Evolutionary conservation across 2,888 invertebrate genomes (phyloP), one percentile per base, ranked within the genome.

Genomic region (Caenorhabditis becei): DNA sequence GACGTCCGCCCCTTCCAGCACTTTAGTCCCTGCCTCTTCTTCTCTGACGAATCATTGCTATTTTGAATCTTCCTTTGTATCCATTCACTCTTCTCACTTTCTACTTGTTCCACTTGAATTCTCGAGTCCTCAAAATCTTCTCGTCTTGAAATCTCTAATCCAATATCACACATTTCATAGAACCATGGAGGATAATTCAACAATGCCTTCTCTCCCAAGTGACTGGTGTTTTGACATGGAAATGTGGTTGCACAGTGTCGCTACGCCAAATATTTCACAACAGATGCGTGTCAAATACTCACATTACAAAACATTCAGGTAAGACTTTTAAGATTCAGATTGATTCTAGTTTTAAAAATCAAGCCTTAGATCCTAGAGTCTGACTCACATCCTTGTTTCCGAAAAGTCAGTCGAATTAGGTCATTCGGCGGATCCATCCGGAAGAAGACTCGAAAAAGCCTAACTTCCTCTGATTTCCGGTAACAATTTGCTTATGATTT

Each of bases 161-260:
- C 14, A 7, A n/a, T 53, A 26, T 26, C n/a, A 11, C 24, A 7
- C 8, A 51, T 23, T 54, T 28, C 26, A 14, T 18, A 51, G 49
- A 7, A 51, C 32, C 47, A 67, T 56, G 56, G 69, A 62, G 10
- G 54, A 41, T 16, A 67, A 61, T 44, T 14, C 23, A 49, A 75
- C 67, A 18, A 28, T 77, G 7, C 49, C 47, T 10, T 67, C 28
- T 41, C 69, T 77, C 5, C 63, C 63, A 8, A 20, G 10, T 23
- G 85, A 85, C 37, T 85, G 86, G 86, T 86, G 86, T 54, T 85
- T 84, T 77, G 80, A 86, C 66, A 85, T 86, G 81, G 85, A 85
- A 51, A 53, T 83, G 56, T 86, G 81, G 81, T 62, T 86, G 56
- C 71, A 67, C 24, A 70, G 69, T 35, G 58, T 67, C 49, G 56